Percentiles rank a stretch among this genome's conserved stretches.
Conservation (phyloP, 2,797 vertebrate genomes). For the Rhynchonycteris naso region DNA sequence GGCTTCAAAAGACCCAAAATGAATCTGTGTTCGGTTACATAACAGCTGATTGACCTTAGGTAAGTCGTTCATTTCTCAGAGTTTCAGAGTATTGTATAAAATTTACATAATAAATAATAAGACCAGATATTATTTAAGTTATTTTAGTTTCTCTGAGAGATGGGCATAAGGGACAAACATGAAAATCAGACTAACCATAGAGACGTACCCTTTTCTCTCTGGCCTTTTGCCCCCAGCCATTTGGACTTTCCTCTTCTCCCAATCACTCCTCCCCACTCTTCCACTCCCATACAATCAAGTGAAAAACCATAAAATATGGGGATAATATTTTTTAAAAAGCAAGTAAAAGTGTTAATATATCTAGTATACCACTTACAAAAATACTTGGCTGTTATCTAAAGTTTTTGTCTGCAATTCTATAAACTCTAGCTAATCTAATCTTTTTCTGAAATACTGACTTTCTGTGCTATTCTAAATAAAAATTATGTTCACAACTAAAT, state of each 20-base stretch:
- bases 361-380: neutral
- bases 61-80: neutral
- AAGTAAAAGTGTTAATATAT: neutral
- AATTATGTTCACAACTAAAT: neutral
- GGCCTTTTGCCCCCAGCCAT: neutral
- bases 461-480: neutral
- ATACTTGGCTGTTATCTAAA: neutral
- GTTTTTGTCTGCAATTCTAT: neutral
- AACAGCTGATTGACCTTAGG: neutral
- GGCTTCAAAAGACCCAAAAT: neutral
- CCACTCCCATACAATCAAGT: too few species aligned
- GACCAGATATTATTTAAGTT: neutral
- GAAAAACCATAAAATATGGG: neutral
- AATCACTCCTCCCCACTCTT: neutral
- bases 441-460: neutral
- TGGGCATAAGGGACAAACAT: neutral
- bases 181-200: neutral
- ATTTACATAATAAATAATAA: neutral
- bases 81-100: neutral
- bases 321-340: neutral
- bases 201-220: neutral
- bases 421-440: neutral
- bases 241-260: neutral
- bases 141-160: neutral
- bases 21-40: neutral